These are phyloP conservation scores for Microhierax caerulescens DNA, from an alignment of 2,797 vertebrate species.

Conservation along the genomic window DNA sequence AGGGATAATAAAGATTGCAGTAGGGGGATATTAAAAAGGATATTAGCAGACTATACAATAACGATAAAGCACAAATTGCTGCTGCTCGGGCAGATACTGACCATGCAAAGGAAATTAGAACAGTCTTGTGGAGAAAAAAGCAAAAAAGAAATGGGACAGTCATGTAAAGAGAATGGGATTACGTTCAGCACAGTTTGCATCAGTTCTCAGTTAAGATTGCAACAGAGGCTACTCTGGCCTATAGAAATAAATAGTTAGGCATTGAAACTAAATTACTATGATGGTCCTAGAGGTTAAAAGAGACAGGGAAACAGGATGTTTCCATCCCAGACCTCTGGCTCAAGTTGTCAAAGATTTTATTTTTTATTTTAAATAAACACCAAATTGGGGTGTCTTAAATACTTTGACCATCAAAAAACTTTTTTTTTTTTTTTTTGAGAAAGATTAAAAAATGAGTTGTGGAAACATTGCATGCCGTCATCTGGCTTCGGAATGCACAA, in stretches of 20 bases:
- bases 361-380: not conserved
- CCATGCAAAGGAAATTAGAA: constrained; percentile 11
- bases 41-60: constrained; percentile 5
- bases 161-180: not conserved
- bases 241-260: not conserved
- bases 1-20: not conserved
- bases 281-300: not conserved
- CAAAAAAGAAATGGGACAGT: not conserved
- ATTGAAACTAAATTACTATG: not conserved
- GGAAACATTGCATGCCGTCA: not conserved
- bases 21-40: constrained; percentile 26
- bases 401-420: not conserved
- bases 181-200: not conserved
- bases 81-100: not conserved
- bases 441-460: not conserved
- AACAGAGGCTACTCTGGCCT: not conserved
- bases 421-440: not conserved
- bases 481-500: not conserved
- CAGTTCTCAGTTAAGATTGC: not conserved
- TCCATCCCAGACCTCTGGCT: not conserved
- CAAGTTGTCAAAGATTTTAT: not conserved
- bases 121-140: not conserved
- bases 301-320: not conserved
- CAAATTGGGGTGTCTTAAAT: not conserved
- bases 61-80: not conserved